Base-by-base conservation (phyloP, 2,888 invertebrate species). In the Lapara coniferarum region DNA sequence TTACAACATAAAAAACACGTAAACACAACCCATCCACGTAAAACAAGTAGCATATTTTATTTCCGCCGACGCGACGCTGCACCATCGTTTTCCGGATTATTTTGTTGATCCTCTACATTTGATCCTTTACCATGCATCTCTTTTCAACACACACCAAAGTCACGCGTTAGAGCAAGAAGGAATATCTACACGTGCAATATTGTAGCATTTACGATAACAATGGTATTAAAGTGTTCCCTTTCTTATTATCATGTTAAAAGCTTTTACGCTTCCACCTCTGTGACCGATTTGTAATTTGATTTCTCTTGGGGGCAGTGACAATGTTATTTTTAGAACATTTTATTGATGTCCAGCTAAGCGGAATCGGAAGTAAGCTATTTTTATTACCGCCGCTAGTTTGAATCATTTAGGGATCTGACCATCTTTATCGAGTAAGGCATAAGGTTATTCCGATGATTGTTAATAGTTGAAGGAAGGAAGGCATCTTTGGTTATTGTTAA, bases 201-300 rank as follows among this genome's bases (percentile, higher is more conserved):
- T 59, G 51, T 51, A 59, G 16, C 30, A 5, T 30, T 59, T 52
- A 58, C 52, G 52, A 52, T 68, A 52, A 58, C 37, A 58, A n/a
- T 30, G 10, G 19, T 51, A 52, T 52, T 52, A 52, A 66, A 52
- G 16, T 59, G 59, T 52, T 30, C 16, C 51, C 53, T 52, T 68
- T 68, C 19, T 59, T 58, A 8, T 4, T 16, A 58, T 52, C 19
- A 67, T 0, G 12, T 46, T 55, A 52, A 58, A 57, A 58, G 25
- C 16, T 52, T 52, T 66, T 37, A n/a, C 44, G 56, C 51, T 37
- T 53, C 53, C 19, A 68, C 51, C 8, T 51, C 19, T 66, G 30
- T 66, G 10, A 8, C 37, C 37, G 37, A 3, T 37, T 37, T 7
- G n/a, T 12, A 46, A 44, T 59, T 46, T 16, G 59, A n/a, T 59